Conservation (phyloP, 1,140 invertebrate genomes). For the Drosophila triauraria region DNA sequence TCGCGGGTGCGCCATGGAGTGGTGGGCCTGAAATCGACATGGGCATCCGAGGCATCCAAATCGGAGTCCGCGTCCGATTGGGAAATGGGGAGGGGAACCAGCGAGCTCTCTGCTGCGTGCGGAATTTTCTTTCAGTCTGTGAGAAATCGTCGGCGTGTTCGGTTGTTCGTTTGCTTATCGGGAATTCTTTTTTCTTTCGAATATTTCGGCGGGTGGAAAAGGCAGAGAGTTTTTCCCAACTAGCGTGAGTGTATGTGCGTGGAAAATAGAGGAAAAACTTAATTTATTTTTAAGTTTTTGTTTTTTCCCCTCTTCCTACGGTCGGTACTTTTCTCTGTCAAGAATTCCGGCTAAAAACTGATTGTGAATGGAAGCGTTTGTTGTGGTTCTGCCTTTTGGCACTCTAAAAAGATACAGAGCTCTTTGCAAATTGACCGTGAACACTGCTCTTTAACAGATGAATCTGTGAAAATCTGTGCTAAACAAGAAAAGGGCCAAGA, state of each 20-base stretch:
- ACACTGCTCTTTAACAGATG: constrained; percentile 39
- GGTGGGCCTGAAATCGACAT: constrained; percentile 39
- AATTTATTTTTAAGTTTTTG: constrained; percentile 81
- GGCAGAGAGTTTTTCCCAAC: constrained; percentile 58
- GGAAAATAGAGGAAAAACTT: constrained; percentile 68
- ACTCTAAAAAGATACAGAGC: constrained; percentile 39
- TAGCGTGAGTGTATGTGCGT: constrained; percentile 35
- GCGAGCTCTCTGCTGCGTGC: constrained; percentile 70
- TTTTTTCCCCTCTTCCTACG: constrained; percentile 28
- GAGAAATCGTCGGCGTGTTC: constrained; percentile 76
- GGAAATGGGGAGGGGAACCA: constrained; percentile 9
- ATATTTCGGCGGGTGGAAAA: constrained; percentile 64
- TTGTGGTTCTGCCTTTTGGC: constrained; percentile 40
- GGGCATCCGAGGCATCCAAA: constrained; percentile 26
- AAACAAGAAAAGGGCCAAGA: background rate
- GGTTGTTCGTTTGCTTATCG: constrained; percentile 62
- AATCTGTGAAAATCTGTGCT: constrained; percentile 22
- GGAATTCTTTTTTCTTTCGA: constrained; percentile 27
- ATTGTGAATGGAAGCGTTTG: constrained; percentile 72
- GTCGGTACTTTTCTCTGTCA: constrained; percentile 64
- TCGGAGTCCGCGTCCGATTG: constrained; percentile 16
- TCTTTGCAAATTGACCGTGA: constrained; percentile 73
- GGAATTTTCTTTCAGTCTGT: constrained; percentile 82
- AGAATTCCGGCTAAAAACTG: constrained; percentile 71
- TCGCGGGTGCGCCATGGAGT: constrained; percentile 79